Conservation (phyloP, 2,113 vertebrate species). For the Percina caprodes region DNA sequence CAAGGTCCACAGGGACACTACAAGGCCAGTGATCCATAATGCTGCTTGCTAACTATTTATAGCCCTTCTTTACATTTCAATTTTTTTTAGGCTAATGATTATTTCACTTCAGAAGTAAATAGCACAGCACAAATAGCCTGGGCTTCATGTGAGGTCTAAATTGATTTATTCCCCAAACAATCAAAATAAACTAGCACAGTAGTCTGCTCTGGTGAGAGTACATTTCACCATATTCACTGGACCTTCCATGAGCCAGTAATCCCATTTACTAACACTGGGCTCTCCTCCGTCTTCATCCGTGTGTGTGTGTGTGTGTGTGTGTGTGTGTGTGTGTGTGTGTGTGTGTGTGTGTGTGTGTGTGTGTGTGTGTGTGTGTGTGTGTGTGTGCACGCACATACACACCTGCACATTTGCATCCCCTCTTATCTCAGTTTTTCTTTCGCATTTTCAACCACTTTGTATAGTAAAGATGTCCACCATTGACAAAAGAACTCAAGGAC, state of each 20-base stretch:
- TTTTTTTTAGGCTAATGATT: constrained; percentile 84
- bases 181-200: constrained; percentile 61
- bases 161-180: constrained; percentile 76
- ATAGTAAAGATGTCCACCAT: constrained; percentile 46
- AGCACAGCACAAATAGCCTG: constrained; percentile 72
- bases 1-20: constrained; percentile 62
- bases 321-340: too few species aligned
- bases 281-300: constrained; percentile 44
- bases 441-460: not conserved
- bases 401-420: constrained; percentile 64
- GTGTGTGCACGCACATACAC: constrained; percentile 8
- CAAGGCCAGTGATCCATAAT: constrained; percentile 75
- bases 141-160: constrained; percentile 75
- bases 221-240: constrained; percentile 52
- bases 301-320: not conserved
- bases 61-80: constrained; percentile 78
- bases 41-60: constrained; percentile 78
- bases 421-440: constrained; percentile 39
- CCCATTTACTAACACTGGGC: constrained; percentile 31
- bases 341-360: too few species aligned
- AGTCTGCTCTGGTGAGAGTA: constrained; percentile 7
- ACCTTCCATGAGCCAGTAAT: constrained; percentile 39
- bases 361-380: not conserved
- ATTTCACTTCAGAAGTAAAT: constrained; percentile 80
- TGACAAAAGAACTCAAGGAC: constrained; percentile 73